Evolutionary conservation across 2,797 vertebrate species (phyloP), one percentile per base, ranked within the genome.

Genomic region (Platalea minor): DNA sequence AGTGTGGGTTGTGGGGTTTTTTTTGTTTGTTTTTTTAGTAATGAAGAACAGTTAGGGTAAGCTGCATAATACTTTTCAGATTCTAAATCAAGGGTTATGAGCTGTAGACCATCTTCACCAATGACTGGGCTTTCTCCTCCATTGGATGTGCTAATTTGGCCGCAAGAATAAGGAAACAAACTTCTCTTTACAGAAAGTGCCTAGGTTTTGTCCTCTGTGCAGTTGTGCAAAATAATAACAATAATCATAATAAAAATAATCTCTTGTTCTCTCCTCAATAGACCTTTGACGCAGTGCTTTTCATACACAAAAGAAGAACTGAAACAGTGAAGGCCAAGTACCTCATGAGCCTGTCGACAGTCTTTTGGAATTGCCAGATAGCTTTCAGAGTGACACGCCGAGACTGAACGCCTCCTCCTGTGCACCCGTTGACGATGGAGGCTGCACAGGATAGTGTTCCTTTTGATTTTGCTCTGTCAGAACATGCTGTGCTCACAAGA

Each of bases 211-310:
- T 97, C 96, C 91, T 97, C 96, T 97, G 97, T 97, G 97, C 97
- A 97, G 97, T 96, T 98, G 98, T 98, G 98, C 97, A 98, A 98
- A 98, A 97, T 95, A 96, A 97, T 95, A 95, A 97, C 96, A 97
- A 96, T 97, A 97, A 97, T 97, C 96, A 97, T 98, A 97, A 98
- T 91, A 97, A 98, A 98, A 98, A 98, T 97, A 98, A 98, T 97
- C 95, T 98, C 94, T 98, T 96, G 93, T 96, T 97, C 94, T 97
- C 95, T 97, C 96, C 96, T 96, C 87, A 77, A 97, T 95, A 97
- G 96, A 97, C 95, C 94, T 97, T 96, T 97, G 95, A 97, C 9
- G 91, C 79, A 94, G 96, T 97, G 97, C 96, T 98, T 97, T 97
- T 96, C 95, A 56, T 93, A 96, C 84, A 93, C 95, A 93, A 96